These are phyloP conservation scores for Megalops cyprinoides DNA, from an alignment of 2,797 vertebrate species.

Conservation along the genomic window DNA sequence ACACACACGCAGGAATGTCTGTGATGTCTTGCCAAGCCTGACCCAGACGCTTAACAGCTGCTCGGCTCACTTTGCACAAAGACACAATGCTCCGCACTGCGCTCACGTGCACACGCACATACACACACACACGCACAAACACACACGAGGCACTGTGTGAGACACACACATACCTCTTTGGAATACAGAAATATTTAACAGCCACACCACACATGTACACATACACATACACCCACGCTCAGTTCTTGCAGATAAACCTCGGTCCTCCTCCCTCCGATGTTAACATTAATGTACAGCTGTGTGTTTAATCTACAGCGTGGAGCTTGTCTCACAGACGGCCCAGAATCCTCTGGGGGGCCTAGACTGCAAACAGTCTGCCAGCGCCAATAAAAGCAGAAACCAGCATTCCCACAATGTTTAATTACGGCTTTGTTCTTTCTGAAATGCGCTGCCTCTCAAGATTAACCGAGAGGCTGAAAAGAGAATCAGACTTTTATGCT, in stretches of 20 bases:
- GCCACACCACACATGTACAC: constrained; percentile 19
- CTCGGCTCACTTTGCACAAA: constrained; percentile 41
- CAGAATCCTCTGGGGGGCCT: constrained; percentile 12
- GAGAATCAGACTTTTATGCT: not conserved
- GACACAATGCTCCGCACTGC: constrained; percentile 54
- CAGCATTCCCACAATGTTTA: constrained; percentile 35
- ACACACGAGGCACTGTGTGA: constrained; percentile 2
- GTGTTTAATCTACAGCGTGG: constrained; percentile 29
- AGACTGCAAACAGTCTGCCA: constrained; percentile 16
- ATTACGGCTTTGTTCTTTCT: constrained; percentile 35
- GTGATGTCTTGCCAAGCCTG: constrained; percentile 42
- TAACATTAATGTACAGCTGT: constrained; percentile 27
- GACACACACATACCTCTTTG: constrained; percentile 3
- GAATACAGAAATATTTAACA: constrained; percentile 11
- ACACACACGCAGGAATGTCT: constrained; percentile 47
- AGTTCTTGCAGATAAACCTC: not conserved
- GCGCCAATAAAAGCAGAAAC: constrained; percentile 41
- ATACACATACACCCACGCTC: not conserved
- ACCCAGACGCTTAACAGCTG: constrained; percentile 68
- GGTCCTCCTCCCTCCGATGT: not conserved
- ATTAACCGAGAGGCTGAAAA: not conserved
- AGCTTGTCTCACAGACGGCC: constrained; percentile 23
- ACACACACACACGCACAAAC: constrained; percentile 2
- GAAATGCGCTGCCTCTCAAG: constrained; percentile 19
- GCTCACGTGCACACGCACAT: not conserved